Evolutionary conservation across 1,140 invertebrate species (phyloP).

Genomic region (Mesaphorura yosii): DNA sequence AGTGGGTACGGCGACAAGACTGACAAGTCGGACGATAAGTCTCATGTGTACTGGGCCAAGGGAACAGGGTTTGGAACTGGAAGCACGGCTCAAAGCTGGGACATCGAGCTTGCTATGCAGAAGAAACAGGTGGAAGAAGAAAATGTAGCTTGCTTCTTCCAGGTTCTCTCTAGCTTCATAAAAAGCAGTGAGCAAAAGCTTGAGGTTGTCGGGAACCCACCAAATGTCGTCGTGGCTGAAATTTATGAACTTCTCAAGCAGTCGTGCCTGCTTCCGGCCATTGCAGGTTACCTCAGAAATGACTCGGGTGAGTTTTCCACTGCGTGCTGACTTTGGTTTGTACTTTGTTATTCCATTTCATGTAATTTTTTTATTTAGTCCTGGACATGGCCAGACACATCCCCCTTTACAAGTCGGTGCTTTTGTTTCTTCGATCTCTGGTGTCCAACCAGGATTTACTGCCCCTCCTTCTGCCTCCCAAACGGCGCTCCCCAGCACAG

Average conservation of each 20-base stretch:
- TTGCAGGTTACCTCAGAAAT: constrained; percentile 83
- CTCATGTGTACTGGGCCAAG: constrained; percentile 88
- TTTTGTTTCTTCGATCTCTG: constrained; percentile 67
- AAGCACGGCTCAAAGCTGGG: constrained; percentile 88
- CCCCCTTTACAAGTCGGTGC: constrained; percentile 71
- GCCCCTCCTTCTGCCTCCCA: constrained; percentile 50
- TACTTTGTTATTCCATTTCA: not conserved
- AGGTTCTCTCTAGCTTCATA: constrained; percentile 75
- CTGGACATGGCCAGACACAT: constrained; percentile 90
- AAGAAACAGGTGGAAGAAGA: constrained; percentile 82
- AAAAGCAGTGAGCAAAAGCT: no score
- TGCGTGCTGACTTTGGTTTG: not conserved
- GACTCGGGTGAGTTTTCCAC: constrained; percentile 56
- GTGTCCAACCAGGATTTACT: constrained; percentile 55
- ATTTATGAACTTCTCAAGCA: constrained; percentile 63
- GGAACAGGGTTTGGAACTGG: constrained; percentile 89
- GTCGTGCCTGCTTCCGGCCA: constrained; percentile 72
- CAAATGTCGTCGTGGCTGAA: constrained; percentile 46
- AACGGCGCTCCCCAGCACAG: constrained; percentile 30
- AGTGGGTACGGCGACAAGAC: constrained; percentile 29
- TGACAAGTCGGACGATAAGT: constrained; percentile 52
- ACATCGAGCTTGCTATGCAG: constrained; percentile 82
- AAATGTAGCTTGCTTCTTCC: constrained; percentile 70
- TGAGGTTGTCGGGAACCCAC: no score
- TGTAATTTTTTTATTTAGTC: constrained; percentile 41